Percentiles rank a stretch among this genome's conserved stretches.
Conservation (phyloP, 2,888 invertebrate species). For the Glyphotaelius pellucidus region DNA sequence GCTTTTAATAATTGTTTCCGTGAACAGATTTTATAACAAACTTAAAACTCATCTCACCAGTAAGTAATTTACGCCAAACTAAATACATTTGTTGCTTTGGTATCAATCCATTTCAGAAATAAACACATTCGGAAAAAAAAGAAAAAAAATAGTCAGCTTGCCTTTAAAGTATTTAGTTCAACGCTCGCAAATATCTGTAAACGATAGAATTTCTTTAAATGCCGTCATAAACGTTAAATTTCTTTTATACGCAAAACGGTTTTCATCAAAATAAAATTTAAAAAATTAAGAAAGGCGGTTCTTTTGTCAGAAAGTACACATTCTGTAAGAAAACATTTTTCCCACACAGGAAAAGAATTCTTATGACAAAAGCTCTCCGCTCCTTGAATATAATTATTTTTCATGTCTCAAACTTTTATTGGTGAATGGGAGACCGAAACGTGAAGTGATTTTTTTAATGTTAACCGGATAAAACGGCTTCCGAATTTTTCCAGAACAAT, state of each 20-base stretch:
- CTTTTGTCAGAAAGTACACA: slow-evolving; percentile 31
- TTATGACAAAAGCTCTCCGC: slow-evolving; percentile 9
- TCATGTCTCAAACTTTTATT: slow-evolving; percentile 33
- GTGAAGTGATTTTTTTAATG: slow-evolving; percentile 28
- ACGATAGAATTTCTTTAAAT: background rate
- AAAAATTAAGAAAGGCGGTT: background rate
- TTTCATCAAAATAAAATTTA: background rate
- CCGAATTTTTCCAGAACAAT: slow-evolving; percentile 22
- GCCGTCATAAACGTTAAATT: background rate
- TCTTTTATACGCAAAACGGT: background rate
- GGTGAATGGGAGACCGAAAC: slow-evolving; percentile 15
- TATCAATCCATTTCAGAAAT: too few relatives aligned
- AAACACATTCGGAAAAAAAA: background rate
- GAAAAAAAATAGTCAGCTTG: background rate
- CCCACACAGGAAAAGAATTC: slow-evolving; percentile 5
- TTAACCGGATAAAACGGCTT: slow-evolving; percentile 31
- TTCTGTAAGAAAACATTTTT: slow-evolving; percentile 9
- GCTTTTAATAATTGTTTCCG: too few relatives aligned
- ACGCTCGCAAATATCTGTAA: background rate
- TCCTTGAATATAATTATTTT: slow-evolving; percentile 30
- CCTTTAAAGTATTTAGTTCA: background rate
- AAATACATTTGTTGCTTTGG: too few relatives aligned
- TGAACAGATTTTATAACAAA: too few relatives aligned
- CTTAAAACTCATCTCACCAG: too few relatives aligned
- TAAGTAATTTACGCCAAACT: too few relatives aligned